These are phyloP conservation scores for Varecia variegata DNA, from an alignment of 2,797 vertebrate species.

Conservation along the genomic window DNA sequence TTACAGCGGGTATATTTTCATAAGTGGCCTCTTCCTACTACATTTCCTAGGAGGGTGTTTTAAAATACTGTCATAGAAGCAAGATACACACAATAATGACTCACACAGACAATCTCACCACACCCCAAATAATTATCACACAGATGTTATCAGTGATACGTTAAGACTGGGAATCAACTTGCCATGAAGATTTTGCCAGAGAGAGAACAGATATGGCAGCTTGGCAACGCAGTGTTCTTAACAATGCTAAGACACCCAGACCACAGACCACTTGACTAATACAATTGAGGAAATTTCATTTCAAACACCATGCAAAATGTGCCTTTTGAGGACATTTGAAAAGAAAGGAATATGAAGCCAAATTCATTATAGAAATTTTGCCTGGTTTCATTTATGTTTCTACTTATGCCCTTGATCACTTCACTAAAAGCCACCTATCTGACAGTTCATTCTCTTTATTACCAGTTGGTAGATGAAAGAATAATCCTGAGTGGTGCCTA, in stretches of 20 bases:
- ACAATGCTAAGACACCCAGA: background rate
- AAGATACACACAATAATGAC: constrained; percentile 58
- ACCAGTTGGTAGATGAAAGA: background rate
- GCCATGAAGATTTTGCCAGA: constrained; percentile 25
- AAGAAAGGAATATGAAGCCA: constrained; percentile 18
- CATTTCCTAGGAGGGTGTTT: constrained; percentile 46
- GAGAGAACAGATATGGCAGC: background rate
- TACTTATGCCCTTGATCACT: background rate
- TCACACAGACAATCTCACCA: constrained; percentile 60
- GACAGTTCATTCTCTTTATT: background rate
- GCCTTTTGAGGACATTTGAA: background rate
- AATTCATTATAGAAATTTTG: background rate
- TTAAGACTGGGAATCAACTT: constrained; percentile 44
- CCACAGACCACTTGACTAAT: background rate
- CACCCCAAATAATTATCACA: constrained; percentile 47
- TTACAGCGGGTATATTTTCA: constrained; percentile 22
- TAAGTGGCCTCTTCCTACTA: background rate
- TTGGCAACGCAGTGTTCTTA: constrained; percentile 33
- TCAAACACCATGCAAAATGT: background rate
- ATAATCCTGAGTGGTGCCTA: background rate
- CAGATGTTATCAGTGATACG: constrained; percentile 28
- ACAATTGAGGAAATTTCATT: background rate
- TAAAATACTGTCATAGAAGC: constrained; percentile 53
- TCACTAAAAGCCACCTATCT: background rate
- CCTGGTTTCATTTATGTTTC: constrained; percentile 7